Evolutionary conservation across 2,888 invertebrate genomes (phyloP).

Genomic region (Drosophila atripex): DNA sequence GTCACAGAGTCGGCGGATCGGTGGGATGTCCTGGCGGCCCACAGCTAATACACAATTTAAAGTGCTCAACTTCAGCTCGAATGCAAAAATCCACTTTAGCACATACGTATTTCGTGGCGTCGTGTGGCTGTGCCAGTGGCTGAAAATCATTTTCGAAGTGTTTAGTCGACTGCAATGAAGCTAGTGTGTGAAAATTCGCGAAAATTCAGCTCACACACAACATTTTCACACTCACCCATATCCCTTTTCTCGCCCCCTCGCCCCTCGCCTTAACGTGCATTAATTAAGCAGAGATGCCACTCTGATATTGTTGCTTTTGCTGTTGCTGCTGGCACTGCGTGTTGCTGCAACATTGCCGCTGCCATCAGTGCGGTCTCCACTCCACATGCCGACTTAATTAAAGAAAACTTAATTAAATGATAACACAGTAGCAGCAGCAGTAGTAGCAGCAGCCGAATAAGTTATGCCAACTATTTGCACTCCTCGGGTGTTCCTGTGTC

Average conservation of each 20-base stretch:
- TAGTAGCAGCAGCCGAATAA: constrained; percentile 63
- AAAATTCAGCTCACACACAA: constrained; percentile 32
- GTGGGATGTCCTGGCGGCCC: constrained; percentile 19
- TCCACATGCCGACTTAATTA: constrained; percentile 77
- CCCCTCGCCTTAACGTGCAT: constrained; percentile 39
- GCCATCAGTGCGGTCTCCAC: constrained; percentile 54
- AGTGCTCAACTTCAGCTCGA: constrained; percentile 31
- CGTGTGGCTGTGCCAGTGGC: constrained; percentile 12
- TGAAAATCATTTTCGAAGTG: constrained; percentile 60
- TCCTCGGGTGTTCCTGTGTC: constrained; percentile 17
- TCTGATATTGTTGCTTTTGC: constrained; percentile 39
- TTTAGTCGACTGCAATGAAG: constrained; percentile 47
- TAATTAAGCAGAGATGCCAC: constrained; percentile 66
- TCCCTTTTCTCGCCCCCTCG: neutral
- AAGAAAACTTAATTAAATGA: constrained; percentile 81
- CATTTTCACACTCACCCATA: neutral
- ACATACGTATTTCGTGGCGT: constrained; percentile 11
- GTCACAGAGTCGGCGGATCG: constrained; percentile 51
- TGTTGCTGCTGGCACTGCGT: constrained; percentile 37
- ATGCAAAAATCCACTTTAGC: constrained; percentile 33
- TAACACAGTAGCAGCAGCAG: constrained; percentile 62
- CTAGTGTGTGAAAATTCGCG: constrained; percentile 44
- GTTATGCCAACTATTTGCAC: constrained; percentile 56
- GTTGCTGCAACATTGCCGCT: constrained; percentile 53
- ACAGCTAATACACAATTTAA: constrained; percentile 47